Percentiles rank a stretch among this genome's conserved stretches.
Evolutionary conservation across 1,140 invertebrate species (phyloP).

Genomic region (Telenomus remus): DNA sequence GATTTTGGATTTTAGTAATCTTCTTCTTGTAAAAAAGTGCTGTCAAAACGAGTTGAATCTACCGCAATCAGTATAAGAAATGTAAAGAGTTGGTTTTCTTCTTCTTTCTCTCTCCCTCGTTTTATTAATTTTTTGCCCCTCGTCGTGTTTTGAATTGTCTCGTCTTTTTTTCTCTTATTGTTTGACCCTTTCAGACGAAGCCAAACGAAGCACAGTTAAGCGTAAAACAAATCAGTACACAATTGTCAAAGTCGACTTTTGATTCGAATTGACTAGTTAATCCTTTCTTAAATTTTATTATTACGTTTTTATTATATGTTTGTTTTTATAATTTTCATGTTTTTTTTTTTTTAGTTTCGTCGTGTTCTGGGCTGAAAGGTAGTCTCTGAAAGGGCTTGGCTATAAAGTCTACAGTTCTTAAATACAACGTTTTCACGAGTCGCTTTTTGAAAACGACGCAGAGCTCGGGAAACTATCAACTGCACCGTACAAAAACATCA

Average conservation of each 20-base stretch:
- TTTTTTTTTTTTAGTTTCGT: neutral
- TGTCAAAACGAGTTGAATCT: slow-evolving; percentile 21
- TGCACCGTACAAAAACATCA: slow-evolving; percentile 55
- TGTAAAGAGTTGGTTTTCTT: slow-evolving; percentile 21
- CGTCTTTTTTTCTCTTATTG: slow-evolving; percentile 12
- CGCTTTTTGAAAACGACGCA: slow-evolving; percentile 39
- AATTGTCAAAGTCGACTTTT: slow-evolving; percentile 27
- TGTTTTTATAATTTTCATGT: no score
- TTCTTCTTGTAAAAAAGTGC: slow-evolving; percentile 34
- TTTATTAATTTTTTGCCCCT: slow-evolving; percentile 2
- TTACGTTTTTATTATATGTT: no score
- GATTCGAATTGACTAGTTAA: slow-evolving; percentile 45
- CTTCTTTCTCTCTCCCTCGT: no score
- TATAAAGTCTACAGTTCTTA: slow-evolving; percentile 30
- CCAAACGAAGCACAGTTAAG: slow-evolving; percentile 15
- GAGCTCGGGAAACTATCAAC: slow-evolving; percentile 31
- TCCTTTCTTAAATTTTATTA: slow-evolving; percentile 5
- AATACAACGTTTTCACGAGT: slow-evolving; percentile 29
- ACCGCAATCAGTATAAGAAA: slow-evolving; percentile 17
- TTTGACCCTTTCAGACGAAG: slow-evolving; percentile 27
- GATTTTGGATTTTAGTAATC: slow-evolving; percentile 11
- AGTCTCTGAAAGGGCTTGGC: slow-evolving; percentile 28
- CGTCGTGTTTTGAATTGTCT: slow-evolving; percentile 1
- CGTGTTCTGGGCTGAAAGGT: neutral
- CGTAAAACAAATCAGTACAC: slow-evolving; percentile 18